These are phyloP conservation scores for Alentia gelatinosa DNA, from an alignment of 2,888 invertebrate species.

Conservation along the genomic window DNA sequence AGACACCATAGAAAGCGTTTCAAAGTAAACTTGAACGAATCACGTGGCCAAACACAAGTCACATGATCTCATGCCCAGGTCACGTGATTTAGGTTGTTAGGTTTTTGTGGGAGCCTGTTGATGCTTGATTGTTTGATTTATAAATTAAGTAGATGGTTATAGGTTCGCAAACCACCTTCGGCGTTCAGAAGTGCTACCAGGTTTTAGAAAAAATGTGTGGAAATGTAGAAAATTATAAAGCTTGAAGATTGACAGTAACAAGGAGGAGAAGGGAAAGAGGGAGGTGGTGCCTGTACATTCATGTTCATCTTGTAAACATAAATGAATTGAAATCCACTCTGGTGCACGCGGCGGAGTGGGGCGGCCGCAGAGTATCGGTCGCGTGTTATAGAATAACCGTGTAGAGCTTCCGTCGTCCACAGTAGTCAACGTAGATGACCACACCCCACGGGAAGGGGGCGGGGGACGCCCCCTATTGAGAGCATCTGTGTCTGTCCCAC, in stretches of 20 bases:
- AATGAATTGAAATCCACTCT: neutral
- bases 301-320: slow-evolving; percentile 3
- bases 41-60: too few relatives aligned
- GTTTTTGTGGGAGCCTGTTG: too few relatives aligned
- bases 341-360: neutral
- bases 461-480: neutral
- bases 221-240: too few relatives aligned
- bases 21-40: too few relatives aligned
- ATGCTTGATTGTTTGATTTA: too few relatives aligned
- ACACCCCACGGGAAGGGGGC: neutral
- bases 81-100: too few relatives aligned
- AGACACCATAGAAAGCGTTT: too few relatives aligned
- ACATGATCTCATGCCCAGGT: too few relatives aligned
- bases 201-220: too few relatives aligned
- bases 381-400: neutral
- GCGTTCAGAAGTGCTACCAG: too few relatives aligned
- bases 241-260: neutral
- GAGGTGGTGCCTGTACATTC: neutral
- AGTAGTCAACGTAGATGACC: neutral
- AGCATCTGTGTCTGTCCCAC: neutral
- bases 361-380: neutral
- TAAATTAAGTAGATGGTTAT: too few relatives aligned
- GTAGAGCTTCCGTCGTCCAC: neutral
- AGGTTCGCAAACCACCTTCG: too few relatives aligned
- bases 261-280: neutral